Evolutionary conservation across 2,113 vertebrate genomes (phyloP).

Genomic region (Nothobranchius furzeri): DNA sequence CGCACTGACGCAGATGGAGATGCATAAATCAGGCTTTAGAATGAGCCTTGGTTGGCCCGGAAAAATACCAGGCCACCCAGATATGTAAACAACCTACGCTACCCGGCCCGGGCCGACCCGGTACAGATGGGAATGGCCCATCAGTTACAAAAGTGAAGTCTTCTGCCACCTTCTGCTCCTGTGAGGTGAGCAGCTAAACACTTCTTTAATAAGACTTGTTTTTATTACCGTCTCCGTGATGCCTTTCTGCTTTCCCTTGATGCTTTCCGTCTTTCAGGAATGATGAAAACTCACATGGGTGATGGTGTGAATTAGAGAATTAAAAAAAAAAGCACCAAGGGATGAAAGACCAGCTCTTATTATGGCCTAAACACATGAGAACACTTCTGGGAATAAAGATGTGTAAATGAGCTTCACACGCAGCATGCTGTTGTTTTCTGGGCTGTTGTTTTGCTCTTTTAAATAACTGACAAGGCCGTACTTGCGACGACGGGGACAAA

Average conservation of each 20-base stretch:
- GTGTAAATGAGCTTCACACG: constrained; percentile 72
- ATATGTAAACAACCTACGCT: too few relatives aligned
- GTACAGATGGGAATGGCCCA: too few relatives aligned
- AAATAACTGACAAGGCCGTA: constrained; percentile 76
- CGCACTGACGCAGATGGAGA: too few relatives aligned
- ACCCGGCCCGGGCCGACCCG: too few relatives aligned
- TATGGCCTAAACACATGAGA: constrained; percentile 66
- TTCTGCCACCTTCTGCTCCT: constrained; percentile 21
- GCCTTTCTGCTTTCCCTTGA: constrained; percentile 48
- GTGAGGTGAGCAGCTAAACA: constrained; percentile 41
- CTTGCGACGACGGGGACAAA: constrained; percentile 76
- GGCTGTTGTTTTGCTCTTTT: constrained; percentile 76
- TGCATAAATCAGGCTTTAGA: too few relatives aligned
- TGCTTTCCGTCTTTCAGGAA: constrained; percentile 43
- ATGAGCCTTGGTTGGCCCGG: too few relatives aligned
- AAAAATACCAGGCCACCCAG: too few relatives aligned
- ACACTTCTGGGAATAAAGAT: constrained; percentile 65
- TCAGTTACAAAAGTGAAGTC: constrained; percentile 36
- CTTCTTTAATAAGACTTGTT: constrained; percentile 30
- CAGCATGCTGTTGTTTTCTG: constrained; percentile 55
- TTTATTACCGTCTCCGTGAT: constrained; percentile 19
- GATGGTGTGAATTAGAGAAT: constrained; percentile 52
- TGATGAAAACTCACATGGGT: constrained; percentile 26
- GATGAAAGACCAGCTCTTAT: constrained; percentile 66
- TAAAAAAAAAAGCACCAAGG: constrained; percentile 28